These are phyloP conservation scores for Scrobipalpa atriplicella DNA, from an alignment of 2,888 invertebrate genomes.

Conservation along the genomic window DNA sequence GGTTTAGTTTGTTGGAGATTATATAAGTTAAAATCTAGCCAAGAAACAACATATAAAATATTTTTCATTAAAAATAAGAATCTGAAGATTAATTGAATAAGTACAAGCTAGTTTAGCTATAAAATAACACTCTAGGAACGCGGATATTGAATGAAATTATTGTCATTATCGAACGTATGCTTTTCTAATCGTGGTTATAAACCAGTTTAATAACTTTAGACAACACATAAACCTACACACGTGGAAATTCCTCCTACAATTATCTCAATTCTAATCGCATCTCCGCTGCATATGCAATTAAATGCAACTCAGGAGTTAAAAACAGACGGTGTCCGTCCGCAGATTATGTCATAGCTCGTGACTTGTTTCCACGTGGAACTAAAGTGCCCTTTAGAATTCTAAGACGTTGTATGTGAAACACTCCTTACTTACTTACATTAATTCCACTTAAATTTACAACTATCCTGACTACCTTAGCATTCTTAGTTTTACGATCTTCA, in stretches of 20 bases:
- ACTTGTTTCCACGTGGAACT: conserved; percentile 16
- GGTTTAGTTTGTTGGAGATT: too few species aligned
- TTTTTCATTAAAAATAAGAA: too few species aligned
- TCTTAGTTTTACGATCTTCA: not conserved
- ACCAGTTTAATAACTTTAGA: not conserved
- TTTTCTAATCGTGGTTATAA: not conserved
- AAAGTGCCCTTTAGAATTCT: not conserved
- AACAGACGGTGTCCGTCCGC: not conserved
- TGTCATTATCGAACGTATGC: not conserved
- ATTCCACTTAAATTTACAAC: conserved; percentile 13
- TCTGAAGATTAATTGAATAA: too few species aligned
- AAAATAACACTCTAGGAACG: not conserved
- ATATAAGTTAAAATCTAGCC: too few species aligned
- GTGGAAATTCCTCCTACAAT: conserved; percentile 21
- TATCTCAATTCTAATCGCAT: conserved; percentile 19
- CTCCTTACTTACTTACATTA: not conserved
- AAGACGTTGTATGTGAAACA: not conserved
- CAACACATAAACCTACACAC: conserved; percentile 1
- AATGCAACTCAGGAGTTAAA: conserved; percentile 18
- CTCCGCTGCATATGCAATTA: conserved; percentile 2
- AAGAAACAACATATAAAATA: too few species aligned
- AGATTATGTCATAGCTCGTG: conserved; percentile 25
- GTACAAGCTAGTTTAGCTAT: too few species aligned
- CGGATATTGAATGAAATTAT: not conserved
- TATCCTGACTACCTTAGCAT: not conserved